These are phyloP conservation scores for Lasioglossum leucozonium DNA, from an alignment of 2,888 invertebrate species.

Conservation along the genomic window DNA sequence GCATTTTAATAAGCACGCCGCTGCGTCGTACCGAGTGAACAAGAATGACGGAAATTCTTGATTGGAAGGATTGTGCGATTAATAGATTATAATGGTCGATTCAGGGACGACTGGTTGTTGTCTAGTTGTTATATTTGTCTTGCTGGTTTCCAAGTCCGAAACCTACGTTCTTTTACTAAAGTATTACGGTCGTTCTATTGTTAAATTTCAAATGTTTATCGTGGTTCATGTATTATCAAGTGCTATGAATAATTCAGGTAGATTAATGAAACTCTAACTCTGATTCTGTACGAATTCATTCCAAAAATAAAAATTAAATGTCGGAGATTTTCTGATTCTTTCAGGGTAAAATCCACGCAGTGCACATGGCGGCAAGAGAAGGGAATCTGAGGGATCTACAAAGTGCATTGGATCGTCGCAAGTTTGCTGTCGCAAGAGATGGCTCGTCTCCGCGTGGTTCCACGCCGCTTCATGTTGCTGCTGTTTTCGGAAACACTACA, in stretches of 20 bases:
- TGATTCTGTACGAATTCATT: background rate
- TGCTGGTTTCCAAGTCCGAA: background rate
- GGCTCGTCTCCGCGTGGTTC: conserved; percentile 93
- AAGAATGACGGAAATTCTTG: background rate
- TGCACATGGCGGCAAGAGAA: conserved; percentile 93
- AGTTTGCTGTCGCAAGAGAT: conserved; percentile 95
- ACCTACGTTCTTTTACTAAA: too few relatives aligned
- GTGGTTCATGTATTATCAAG: background rate
- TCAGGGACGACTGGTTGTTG: background rate
- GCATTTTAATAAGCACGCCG: background rate
- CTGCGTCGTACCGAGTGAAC: background rate
- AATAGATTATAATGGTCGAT: background rate
- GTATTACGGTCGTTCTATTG: background rate
- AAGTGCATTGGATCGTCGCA: conserved; percentile 93
- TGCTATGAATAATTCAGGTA: background rate
- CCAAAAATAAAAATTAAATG: background rate
- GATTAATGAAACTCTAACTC: too few relatives aligned
- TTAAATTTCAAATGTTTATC: background rate
- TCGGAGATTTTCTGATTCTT: conserved; percentile 34
- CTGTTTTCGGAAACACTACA: conserved; percentile 92
- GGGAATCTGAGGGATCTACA: conserved; percentile 94
- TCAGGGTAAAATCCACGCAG: conserved; percentile 95
- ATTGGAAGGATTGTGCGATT: background rate
- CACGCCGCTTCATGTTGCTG: conserved; percentile 94
- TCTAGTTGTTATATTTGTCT: background rate